Conservation (phyloP, 2,113 vertebrate genomes). For the Corapipo altera region DNA sequence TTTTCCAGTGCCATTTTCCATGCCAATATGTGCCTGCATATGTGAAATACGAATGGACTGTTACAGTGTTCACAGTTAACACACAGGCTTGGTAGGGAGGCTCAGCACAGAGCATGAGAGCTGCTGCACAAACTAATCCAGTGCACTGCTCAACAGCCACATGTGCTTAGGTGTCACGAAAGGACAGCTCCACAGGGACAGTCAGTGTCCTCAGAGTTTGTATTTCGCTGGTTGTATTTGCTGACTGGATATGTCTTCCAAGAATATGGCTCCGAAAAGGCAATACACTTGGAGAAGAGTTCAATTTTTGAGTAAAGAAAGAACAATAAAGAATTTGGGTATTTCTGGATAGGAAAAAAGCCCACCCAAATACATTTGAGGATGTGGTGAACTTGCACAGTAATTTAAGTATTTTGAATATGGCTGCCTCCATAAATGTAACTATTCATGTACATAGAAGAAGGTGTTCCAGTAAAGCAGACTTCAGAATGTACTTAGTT, state of each 20-base stretch:
- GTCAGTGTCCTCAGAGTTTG: background rate
- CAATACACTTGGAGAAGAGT: background rate
- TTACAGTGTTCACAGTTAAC: fast-evolving
- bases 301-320: background rate
- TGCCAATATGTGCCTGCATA: fast-evolving
- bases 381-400: background rate
- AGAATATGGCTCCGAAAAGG: background rate
- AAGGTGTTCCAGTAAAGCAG: background rate
- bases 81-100: background rate
- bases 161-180: background rate
- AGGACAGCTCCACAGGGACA: background rate
- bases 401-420: background rate
- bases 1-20: background rate
- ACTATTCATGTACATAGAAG: background rate
- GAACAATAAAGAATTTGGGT: background rate
- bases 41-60: background rate
- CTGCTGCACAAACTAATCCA: background rate
- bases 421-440: background rate
- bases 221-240: background rate
- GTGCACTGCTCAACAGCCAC: background rate
- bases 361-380: fast-evolving
- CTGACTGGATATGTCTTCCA: background rate
- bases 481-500: background rate
- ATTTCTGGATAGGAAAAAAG: background rate
- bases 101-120: background rate